Conservation (phyloP, 2,113 vertebrate species). For the Pseudorhombus dupliciocellatus region DNA sequence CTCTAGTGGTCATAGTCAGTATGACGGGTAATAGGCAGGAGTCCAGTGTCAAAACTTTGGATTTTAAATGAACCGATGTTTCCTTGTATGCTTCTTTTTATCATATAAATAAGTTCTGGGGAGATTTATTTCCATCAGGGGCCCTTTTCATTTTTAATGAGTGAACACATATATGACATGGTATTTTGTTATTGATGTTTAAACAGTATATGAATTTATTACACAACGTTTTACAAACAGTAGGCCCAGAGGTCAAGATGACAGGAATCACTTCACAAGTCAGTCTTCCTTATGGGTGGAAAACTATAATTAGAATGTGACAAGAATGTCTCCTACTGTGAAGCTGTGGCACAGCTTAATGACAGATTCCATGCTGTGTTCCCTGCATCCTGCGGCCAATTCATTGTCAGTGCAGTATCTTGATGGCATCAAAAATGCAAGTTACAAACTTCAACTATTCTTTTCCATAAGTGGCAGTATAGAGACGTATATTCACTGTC, state of each 20-base stretch:
- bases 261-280: not conserved
- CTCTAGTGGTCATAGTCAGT: not conserved
- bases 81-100: too few species aligned
- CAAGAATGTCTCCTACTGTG: not conserved
- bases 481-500: not conserved
- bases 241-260: not conserved
- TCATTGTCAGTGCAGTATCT: too few species aligned
- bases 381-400: not conserved
- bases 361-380: not conserved
- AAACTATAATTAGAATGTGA: not conserved
- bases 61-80: too few species aligned
- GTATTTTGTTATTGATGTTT: not conserved
- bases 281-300: not conserved
- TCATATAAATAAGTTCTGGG: too few species aligned
- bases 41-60: too few species aligned
- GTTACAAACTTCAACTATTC: too few species aligned
- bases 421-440: too few species aligned
- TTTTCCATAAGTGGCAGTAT: not conserved
- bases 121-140: not conserved
- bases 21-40: not conserved
- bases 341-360: not conserved
- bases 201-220: not conserved
- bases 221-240: not conserved
- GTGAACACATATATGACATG: too few species aligned
- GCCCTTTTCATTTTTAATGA: not conserved